These are phyloP conservation scores for Chrysopilus asiliformis DNA, from an alignment of 2,888 invertebrate genomes.

Conservation along the genomic window DNA sequence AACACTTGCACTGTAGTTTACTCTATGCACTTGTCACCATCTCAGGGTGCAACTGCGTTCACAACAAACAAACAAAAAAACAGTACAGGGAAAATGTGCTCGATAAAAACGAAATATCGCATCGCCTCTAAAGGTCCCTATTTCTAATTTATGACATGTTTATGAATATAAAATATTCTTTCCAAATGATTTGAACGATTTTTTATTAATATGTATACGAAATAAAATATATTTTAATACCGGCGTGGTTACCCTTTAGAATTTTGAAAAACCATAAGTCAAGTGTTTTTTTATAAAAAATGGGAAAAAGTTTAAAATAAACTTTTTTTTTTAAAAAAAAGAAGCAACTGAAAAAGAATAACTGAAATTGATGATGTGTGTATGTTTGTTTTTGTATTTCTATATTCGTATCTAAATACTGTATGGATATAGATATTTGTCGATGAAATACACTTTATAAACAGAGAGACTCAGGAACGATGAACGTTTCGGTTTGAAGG, in stretches of 20 bases:
- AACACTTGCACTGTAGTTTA: conserved; percentile 7
- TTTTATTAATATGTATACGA: conserved; percentile 4
- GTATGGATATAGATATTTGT: conserved; percentile 4
- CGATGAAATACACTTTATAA: conserved; percentile 6
- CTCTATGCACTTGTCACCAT: conserved; percentile 8
- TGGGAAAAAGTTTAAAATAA: too few relatives aligned
- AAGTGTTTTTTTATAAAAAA: too few relatives aligned
- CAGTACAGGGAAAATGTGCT: too few relatives aligned
- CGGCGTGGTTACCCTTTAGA: too few relatives aligned
- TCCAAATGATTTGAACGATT: conserved; percentile 1
- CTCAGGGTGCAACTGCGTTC: too few relatives aligned
- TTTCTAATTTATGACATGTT: conserved; percentile 10
- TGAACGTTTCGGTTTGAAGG: background rate
- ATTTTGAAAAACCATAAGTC: too few relatives aligned
- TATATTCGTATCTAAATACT: conserved; percentile 1
- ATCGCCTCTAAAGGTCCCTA: conserved; percentile 8
- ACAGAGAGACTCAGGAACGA: background rate
- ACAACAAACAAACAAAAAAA: too few relatives aligned
- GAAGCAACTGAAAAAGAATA: too few relatives aligned
- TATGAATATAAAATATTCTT: conserved; percentile 8
- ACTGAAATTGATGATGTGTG: too few relatives aligned
- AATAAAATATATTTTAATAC: too few relatives aligned
- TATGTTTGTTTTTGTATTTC: background rate
- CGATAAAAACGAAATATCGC: conserved; percentile 5
- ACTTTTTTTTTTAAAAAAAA: too few relatives aligned